Evolutionary conservation across 2,797 vertebrate species (phyloP).

Genomic region (Crypturellus tataupa): DNA sequence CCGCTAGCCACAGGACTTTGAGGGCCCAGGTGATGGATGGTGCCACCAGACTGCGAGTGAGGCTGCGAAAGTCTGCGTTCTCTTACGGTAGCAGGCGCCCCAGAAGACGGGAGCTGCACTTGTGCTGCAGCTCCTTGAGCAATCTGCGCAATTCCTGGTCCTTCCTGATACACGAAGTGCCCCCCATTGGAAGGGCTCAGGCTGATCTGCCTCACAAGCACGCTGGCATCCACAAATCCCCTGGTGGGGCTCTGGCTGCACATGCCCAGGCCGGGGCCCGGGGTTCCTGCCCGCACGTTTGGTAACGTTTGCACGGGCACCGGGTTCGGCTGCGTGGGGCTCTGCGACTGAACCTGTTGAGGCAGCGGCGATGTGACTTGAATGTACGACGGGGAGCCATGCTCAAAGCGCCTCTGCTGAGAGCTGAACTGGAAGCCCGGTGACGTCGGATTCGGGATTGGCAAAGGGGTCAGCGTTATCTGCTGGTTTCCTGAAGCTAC

Average conservation of each 20-base stretch:
- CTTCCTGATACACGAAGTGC: slow-evolving; percentile 96
- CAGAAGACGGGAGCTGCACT: slow-evolving; percentile 89
- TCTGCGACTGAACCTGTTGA: slow-evolving; percentile 93
- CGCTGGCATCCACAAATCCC: slow-evolving; percentile 90
- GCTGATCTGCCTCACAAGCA: slow-evolving; percentile 93
- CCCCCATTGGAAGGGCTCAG: slow-evolving; percentile 89
- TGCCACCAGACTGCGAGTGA: slow-evolving; percentile 94
- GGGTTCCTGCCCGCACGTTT: slow-evolving; percentile 86
- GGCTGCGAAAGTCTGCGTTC: slow-evolving; percentile 95
- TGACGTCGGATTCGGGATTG: slow-evolving; percentile 91
- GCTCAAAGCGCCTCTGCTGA: slow-evolving; percentile 93
- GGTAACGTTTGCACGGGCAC: slow-evolving; percentile 86
- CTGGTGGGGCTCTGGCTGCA: slow-evolving; percentile 93
- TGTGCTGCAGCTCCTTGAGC: slow-evolving; percentile 86
- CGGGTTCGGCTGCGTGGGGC: slow-evolving; percentile 93
- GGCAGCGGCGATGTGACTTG: slow-evolving; percentile 94
- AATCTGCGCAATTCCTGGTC: slow-evolving; percentile 88
- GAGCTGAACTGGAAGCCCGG: slow-evolving; percentile 94
- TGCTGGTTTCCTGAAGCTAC: slow-evolving; percentile 93
- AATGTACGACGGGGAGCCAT: slow-evolving; percentile 92
- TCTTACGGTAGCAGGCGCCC: slow-evolving; percentile 83
- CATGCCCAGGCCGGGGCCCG: slow-evolving; percentile 87
- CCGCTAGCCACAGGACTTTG: slow-evolving; percentile 92
- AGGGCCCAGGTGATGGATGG: slow-evolving; percentile 95
- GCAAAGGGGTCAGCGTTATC: slow-evolving; percentile 92